Percentiles rank a stretch among this genome's conserved stretches.
Evolutionary conservation across 2,888 invertebrate species (phyloP).

Genomic region (Hermaeophaga mercurialis): DNA sequence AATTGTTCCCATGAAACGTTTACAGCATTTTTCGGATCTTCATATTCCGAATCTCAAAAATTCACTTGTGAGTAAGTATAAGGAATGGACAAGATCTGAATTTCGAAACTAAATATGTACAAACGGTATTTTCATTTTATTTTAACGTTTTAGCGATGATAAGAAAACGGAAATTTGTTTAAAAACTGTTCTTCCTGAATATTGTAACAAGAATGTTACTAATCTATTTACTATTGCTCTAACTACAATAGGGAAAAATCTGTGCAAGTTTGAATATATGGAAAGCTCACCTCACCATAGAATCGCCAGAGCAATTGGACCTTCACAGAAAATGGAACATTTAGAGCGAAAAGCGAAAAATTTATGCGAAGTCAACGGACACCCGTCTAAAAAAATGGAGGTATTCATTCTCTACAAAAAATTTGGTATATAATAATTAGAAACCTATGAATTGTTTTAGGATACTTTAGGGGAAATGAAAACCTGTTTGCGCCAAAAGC

Average conservation of each 20-base stretch:
- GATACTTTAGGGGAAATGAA: background rate
- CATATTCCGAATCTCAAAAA: too few relatives aligned
- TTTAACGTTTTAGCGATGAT: background rate
- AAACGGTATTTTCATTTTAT: too few relatives aligned
- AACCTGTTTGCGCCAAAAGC: background rate
- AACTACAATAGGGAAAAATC: background rate
- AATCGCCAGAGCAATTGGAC: background rate
- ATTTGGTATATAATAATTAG: background rate
- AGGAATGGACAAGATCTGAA: too few relatives aligned
- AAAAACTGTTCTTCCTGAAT: background rate
- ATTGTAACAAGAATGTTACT: background rate
- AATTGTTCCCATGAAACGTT: too few relatives aligned
- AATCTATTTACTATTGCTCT: background rate
- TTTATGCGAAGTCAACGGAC: slow-evolving; percentile 2
- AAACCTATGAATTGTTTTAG: slow-evolving; percentile 1
- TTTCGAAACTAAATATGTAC: too few relatives aligned
- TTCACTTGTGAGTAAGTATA: too few relatives aligned
- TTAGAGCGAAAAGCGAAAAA: slow-evolving; percentile 5
- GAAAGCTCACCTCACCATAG: background rate
- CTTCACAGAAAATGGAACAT: slow-evolving; percentile 1
- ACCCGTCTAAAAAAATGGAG: slow-evolving; percentile 3
- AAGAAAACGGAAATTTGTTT: background rate
- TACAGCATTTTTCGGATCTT: too few relatives aligned
- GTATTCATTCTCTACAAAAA: too few relatives aligned
- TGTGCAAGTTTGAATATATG: too few relatives aligned